These are phyloP conservation scores for Sarcophaga subvicina DNA, from an alignment of 2,888 invertebrate species.

Conservation along the genomic window DNA sequence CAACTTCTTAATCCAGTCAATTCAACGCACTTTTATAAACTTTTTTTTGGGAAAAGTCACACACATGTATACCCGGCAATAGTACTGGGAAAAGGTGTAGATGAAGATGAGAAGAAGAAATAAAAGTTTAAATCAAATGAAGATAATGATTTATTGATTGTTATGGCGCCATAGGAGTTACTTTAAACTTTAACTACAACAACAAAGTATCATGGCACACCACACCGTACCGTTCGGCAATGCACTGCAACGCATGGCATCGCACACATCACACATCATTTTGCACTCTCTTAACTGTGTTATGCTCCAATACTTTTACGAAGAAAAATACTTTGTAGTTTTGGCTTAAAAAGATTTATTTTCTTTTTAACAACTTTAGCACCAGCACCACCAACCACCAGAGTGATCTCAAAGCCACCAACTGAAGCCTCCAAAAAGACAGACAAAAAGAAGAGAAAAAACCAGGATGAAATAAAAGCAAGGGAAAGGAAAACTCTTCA, in stretches of 20 bases:
- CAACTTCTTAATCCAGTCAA: slow-evolving; percentile 23
- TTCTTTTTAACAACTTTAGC: slow-evolving; percentile 65
- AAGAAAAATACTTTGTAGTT: slow-evolving; percentile 34
- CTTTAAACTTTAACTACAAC: slow-evolving; percentile 31
- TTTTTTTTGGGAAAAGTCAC: not conserved
- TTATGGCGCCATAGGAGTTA: slow-evolving; percentile 68
- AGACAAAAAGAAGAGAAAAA: not conserved
- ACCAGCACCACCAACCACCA: slow-evolving; percentile 24
- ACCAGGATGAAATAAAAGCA: no score
- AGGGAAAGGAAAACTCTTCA: not conserved
- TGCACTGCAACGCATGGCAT: not conserved
- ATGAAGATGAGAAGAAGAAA: not conserved
- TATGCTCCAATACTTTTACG: slow-evolving; percentile 44
- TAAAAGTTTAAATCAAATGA: slow-evolving; percentile 41
- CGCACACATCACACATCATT: not conserved
- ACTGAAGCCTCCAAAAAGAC: not conserved
- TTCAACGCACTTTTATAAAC: not conserved
- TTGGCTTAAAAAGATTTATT: slow-evolving; percentile 58
- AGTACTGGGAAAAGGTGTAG: not conserved
- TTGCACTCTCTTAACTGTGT: slow-evolving; percentile 17
- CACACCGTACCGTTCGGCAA: not conserved
- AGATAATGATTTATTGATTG: slow-evolving; percentile 69
- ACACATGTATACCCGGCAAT: no score
- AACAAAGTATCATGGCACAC: not conserved
- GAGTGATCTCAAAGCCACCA: slow-evolving; percentile 7